Evolutionary conservation across 2,113 vertebrate genomes (phyloP).

Genomic region (Laticauda colubrina): DNA sequence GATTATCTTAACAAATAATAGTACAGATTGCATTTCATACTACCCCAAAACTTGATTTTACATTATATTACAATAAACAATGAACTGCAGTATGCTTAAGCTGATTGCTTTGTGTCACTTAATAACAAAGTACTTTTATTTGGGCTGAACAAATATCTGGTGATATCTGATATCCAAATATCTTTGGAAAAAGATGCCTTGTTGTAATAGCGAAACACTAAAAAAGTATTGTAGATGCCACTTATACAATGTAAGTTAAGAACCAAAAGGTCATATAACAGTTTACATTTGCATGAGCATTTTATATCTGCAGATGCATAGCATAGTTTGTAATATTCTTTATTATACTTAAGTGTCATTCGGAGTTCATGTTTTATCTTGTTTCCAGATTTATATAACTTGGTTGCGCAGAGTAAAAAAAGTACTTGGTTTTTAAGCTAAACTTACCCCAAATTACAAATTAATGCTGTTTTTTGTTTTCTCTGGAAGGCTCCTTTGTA

Average conservation of each 20-base stretch:
- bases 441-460: constrained; percentile 36
- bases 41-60: constrained; percentile 37
- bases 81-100: background rate
- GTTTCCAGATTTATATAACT: background rate
- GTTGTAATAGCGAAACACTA: background rate
- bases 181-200: constrained; percentile 54
- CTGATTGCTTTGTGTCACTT: background rate
- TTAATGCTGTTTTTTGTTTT: constrained; percentile 17
- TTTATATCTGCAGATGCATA: background rate
- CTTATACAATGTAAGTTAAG: background rate
- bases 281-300: background rate
- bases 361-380: constrained; percentile 26
- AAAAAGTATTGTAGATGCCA: background rate
- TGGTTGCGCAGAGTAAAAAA: constrained; percentile 37
- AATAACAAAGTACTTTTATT: constrained; percentile 43
- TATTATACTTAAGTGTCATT: constrained; percentile 15
- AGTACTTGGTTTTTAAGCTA: constrained; percentile 44
- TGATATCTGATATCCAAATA: constrained; percentile 10
- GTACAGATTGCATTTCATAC: constrained; percentile 37
- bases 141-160: constrained; percentile 47
- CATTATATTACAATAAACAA: background rate
- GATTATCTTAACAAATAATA: constrained; percentile 40
- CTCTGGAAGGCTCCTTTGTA: constrained; percentile 68
- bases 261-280: too few relatives aligned
- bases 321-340: background rate